A percentile compares a stretch with the other conserved stretches of the same genome.
These are phyloP conservation scores for Gerris buenoi DNA, from an alignment of 1,140 invertebrate genomes.

Conservation along the genomic window DNA sequence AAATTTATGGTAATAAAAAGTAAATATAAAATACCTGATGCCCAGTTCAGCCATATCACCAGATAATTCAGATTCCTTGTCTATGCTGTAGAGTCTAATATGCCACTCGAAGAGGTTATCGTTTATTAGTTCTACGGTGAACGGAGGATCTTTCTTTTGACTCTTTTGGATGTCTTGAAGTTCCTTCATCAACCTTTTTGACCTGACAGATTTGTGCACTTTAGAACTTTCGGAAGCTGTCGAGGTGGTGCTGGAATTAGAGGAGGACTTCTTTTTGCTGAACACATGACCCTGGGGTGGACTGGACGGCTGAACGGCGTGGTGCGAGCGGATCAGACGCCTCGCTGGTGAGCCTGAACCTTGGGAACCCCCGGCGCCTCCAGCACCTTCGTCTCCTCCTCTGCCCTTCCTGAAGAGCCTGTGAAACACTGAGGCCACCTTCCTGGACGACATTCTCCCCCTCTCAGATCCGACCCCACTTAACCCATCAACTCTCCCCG, in stretches of 20 bases:
- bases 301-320: neutral
- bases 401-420: conserved; percentile 6
- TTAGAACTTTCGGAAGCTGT: no score
- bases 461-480: neutral
- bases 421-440: conserved; percentile 9
- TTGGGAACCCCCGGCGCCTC: neutral
- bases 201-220: conserved; percentile 36
- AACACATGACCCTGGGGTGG: neutral
- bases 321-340: neutral
- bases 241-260: neutral
- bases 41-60: conserved; percentile 64
- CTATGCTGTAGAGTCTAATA: conserved; percentile 67
- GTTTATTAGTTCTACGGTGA: conserved; percentile 79
- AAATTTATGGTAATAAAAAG: no score
- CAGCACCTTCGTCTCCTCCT: conserved; percentile 2
- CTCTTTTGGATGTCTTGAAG: conserved; percentile 65
- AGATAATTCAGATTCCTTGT: conserved; percentile 60
- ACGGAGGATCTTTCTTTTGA: conserved; percentile 52
- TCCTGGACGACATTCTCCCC: neutral
- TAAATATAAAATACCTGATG: conserved; percentile 21
- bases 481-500: neutral
- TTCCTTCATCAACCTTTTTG: conserved; percentile 82
- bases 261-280: neutral
- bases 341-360: neutral
- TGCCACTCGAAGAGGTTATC: conserved; percentile 92